phyloP scores from a whole-genome alignment of 2,113 vertebrate species.

The Electrona antarctica region DNA sequence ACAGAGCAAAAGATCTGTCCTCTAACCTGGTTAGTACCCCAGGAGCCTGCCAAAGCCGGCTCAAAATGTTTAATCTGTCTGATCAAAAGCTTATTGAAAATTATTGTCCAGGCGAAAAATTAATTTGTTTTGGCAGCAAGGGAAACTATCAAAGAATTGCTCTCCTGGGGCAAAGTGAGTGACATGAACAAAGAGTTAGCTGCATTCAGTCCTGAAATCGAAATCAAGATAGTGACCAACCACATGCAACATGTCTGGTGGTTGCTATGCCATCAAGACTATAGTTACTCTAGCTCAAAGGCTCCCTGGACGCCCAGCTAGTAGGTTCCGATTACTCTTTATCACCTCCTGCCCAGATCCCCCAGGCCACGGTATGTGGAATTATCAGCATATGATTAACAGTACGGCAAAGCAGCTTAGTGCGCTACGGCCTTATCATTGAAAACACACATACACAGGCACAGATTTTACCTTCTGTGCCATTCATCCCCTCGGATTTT shows the following conservation, averaged over 20 bases:
- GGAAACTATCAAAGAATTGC: neutral
- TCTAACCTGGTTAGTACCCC: too few relatives aligned
- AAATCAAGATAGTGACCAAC: neutral
- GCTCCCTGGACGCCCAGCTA: slow-evolving; percentile 17
- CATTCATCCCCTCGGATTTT: slow-evolving; percentile 42
- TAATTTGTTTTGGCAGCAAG: too few relatives aligned
- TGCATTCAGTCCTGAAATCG: neutral
- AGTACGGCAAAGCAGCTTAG: slow-evolving; percentile 44
- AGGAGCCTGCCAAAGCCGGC: neutral
- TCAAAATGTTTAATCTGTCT: neutral
- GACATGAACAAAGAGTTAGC: neutral
- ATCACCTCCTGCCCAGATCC: slow-evolving; percentile 65
- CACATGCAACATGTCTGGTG: neutral
- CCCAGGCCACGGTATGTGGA: slow-evolving; percentile 26
- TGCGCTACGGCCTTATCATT: slow-evolving; percentile 60
- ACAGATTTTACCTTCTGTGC: slow-evolving; percentile 53
- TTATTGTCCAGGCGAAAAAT: neutral
- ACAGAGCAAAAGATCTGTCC: too few relatives aligned
- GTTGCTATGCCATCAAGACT: slow-evolving; percentile 15
- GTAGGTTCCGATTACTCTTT: slow-evolving; percentile 48
- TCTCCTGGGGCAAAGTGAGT: neutral
- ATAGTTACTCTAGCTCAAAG: neutral
- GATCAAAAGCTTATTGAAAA: neutral
- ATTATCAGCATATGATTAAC: slow-evolving; percentile 56
- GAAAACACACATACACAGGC: slow-evolving; percentile 45